A percentile compares a stretch with the other conserved stretches of the same genome.
phyloP scores from a whole-genome alignment of 2,888 invertebrate species.

The Napeogenes inachia region DNA sequence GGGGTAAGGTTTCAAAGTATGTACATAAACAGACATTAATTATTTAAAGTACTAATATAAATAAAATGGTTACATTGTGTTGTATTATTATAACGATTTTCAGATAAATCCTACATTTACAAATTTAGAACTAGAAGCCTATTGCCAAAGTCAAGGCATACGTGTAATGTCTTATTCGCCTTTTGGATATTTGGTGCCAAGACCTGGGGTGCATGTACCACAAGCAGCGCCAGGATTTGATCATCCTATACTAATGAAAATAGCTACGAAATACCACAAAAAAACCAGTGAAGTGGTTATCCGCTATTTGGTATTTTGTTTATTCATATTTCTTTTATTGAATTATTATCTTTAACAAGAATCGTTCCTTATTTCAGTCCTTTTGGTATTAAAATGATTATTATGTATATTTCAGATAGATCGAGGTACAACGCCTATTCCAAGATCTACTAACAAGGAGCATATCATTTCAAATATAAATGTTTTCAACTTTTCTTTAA shows the following conservation, averaged over 20 bases:
- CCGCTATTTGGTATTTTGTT: constrained; percentile 77
- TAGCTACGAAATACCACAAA: constrained; percentile 81
- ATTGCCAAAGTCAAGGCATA: constrained; percentile 14
- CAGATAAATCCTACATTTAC: constrained; percentile 15
- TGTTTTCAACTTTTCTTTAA: constrained; percentile 29
- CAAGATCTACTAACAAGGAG: constrained; percentile 8
- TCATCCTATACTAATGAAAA: constrained; percentile 61
- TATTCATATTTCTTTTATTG: too few species aligned
- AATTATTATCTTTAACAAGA: too few species aligned
- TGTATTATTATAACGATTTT: neutral
- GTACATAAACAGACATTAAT: too few species aligned
- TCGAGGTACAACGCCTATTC: constrained; percentile 14
- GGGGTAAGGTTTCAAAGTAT: too few species aligned
- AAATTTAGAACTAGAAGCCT: constrained; percentile 10
- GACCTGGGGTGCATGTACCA: neutral
- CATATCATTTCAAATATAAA: constrained; percentile 17
- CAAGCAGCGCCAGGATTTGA: neutral
- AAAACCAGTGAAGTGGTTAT: constrained; percentile 79
- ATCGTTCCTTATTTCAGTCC: too few species aligned
- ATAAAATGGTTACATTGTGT: too few species aligned
- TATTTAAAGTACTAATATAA: too few species aligned
- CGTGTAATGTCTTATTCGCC: constrained; percentile 14
- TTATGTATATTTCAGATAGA: constrained; percentile 15
- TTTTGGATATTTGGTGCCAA: constrained; percentile 11
- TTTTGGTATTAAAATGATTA: too few species aligned